Evolutionary conservation across 2,797 vertebrate species (phyloP).

Genomic region (Lutjanus argentimaculatus): DNA sequence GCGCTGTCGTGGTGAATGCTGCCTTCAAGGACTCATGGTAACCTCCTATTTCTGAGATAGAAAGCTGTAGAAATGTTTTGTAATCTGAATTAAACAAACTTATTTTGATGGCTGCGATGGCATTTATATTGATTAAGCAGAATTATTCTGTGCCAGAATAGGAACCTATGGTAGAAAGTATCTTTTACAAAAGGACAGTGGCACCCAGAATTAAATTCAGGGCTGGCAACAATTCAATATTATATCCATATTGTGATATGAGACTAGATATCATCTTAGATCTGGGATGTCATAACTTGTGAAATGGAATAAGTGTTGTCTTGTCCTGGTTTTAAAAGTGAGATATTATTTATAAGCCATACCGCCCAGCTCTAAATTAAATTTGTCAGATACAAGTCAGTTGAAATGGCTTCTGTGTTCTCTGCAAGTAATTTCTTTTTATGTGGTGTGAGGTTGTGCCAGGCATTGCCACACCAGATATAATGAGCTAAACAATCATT

Average conservation of each 20-base stretch:
- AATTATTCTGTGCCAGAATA: background rate
- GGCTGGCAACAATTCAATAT: too few species aligned
- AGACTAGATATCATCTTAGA: too few species aligned
- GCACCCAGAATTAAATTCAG: background rate
- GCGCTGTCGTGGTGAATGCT: slow-evolving; percentile 69
- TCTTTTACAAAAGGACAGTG: background rate
- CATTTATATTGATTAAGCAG: background rate
- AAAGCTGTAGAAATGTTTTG: background rate
- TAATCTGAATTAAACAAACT: background rate
- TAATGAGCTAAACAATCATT: background rate
- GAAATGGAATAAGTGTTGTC: too few species aligned
- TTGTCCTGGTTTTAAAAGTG: too few species aligned
- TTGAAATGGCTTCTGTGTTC: background rate
- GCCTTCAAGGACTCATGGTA: slow-evolving; percentile 64
- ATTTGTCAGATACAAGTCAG: background rate
- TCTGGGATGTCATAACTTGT: too few species aligned
- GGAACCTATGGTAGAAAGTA: background rate
- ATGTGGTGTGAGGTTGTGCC: background rate
- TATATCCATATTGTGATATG: too few species aligned
- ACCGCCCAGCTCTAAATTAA: background rate
- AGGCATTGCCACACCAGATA: background rate
- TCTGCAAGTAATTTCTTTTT: background rate
- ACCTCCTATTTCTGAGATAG: slow-evolving; percentile 13
- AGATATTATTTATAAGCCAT: too few species aligned
- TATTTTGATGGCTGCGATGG: too few species aligned